phyloP scores from a whole-genome alignment of 2,888 invertebrate species.

The Conus canariensis region DNA sequence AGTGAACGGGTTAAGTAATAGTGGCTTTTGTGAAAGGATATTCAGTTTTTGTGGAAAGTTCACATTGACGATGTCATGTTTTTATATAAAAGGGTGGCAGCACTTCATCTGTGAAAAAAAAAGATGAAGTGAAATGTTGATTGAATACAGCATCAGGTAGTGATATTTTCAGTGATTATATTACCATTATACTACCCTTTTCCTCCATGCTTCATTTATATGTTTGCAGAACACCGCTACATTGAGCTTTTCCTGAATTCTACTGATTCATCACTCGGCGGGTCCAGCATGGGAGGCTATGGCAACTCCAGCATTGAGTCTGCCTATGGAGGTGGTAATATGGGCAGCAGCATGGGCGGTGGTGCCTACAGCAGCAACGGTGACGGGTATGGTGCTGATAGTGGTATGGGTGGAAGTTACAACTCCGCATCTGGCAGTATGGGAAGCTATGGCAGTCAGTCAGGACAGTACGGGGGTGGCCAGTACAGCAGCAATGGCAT shows the following conservation, averaged over 20 bases:
- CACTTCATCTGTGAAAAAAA: no score
- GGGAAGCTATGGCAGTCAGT: conserved; percentile 36
- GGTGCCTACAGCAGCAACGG: conserved; percentile 52
- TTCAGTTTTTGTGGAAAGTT: no score
- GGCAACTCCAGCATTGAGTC: conserved; percentile 51
- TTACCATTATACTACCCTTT: no score
- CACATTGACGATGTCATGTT: no score
- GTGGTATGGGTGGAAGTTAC: conserved; percentile 15
- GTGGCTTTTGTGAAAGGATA: no score
- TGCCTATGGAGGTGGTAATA: conserved; percentile 44
- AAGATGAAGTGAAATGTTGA: no score
- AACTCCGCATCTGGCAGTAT: conserved; percentile 51
- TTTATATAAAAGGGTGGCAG: no score
- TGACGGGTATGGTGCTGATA: conserved; percentile 47
- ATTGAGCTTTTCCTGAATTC: conserved; percentile 94
- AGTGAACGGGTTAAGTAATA: no score
- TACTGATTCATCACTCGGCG: conserved; percentile 52
- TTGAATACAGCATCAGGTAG: no score
- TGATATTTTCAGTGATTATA: no score
- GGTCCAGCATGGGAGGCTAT: conserved; percentile 54
- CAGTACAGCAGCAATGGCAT: conserved; percentile 46
- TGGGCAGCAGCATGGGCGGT: conserved; percentile 42
- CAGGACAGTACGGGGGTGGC: conserved; percentile 20
- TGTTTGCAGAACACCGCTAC: conserved; percentile 80
- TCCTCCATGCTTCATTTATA: background rate